phyloP scores from a whole-genome alignment of 2,113 vertebrate species.

The Pomatorhinus ruficollis region DNA sequence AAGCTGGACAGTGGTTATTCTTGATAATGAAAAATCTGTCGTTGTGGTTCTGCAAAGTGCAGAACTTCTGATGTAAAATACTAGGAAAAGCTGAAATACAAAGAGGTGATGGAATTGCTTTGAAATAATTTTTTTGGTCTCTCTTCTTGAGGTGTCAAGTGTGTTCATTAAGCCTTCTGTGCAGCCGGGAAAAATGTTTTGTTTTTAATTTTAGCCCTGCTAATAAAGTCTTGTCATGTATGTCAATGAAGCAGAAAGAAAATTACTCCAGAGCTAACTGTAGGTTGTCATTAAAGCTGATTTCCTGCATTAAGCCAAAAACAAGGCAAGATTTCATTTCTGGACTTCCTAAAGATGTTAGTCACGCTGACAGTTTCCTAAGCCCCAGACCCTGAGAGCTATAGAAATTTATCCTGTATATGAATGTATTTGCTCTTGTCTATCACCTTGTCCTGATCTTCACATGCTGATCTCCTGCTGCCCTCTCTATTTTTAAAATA shows the following conservation, averaged over 20 bases:
- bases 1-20: not conserved
- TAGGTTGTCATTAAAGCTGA: conserved; percentile 61
- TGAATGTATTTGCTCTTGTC: not conserved
- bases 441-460: not conserved
- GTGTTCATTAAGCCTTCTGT: not conserved
- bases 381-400: not conserved
- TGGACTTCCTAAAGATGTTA: conserved; percentile 17
- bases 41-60: not conserved
- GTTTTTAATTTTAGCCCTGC: conserved; percentile 44
- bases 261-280: conserved; percentile 51
- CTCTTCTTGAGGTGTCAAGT: not conserved
- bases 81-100: not conserved
- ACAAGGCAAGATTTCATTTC: not conserved
- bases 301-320: conserved; percentile 31
- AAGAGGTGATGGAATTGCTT: not conserved
- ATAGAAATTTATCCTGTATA: not conserved
- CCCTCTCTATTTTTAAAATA: not conserved
- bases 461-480: not conserved
- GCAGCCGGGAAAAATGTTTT: conserved; percentile 14
- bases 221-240: conserved; percentile 42
- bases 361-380: not conserved
- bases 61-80: not conserved
- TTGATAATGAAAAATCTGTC: not conserved
- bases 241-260: conserved; percentile 54
- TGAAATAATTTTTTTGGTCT: not conserved